A percentile compares a stretch with the other conserved stretches of the same genome.
These are phyloP conservation scores for Maniola jurtina DNA, from an alignment of 1,140 invertebrate genomes.

Conservation along the genomic window DNA sequence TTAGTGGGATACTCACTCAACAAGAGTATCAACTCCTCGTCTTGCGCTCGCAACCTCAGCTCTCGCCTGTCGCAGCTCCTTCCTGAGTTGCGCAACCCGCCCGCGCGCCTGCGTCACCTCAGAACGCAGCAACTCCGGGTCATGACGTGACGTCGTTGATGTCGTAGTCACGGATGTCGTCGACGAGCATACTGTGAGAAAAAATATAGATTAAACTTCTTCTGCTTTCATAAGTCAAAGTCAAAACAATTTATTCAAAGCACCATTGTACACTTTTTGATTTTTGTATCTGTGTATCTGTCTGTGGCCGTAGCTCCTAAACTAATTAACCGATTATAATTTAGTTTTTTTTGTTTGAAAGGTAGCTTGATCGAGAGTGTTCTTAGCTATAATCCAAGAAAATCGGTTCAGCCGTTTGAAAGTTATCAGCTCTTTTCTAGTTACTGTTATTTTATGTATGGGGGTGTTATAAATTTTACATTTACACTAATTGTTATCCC, in stretches of 20 bases:
- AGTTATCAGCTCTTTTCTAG: too few relatives aligned
- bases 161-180: conserved; percentile 84
- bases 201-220: background rate
- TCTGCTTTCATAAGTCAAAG: conserved; percentile 4
- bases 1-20: conserved; percentile 82
- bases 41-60: conserved; percentile 95
- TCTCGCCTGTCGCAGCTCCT: conserved; percentile 94
- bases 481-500: too few relatives aligned
- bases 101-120: conserved; percentile 94
- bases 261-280: too few relatives aligned
- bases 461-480: too few relatives aligned
- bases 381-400: too few relatives aligned
- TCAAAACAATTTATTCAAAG: background rate
- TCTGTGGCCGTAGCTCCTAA: too few relatives aligned
- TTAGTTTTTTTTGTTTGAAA: too few relatives aligned
- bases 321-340: too few relatives aligned
- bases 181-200: conserved; percentile 90
- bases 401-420: too few relatives aligned
- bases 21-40: conserved; percentile 93
- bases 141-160: conserved; percentile 90
- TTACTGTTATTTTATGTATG: too few relatives aligned
- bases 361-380: too few relatives aligned
- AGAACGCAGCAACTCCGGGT: conserved; percentile 95
- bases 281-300: too few relatives aligned
- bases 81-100: conserved; percentile 91